Conservation (phyloP, 2,113 vertebrate species). For the Uria lomvia region DNA sequence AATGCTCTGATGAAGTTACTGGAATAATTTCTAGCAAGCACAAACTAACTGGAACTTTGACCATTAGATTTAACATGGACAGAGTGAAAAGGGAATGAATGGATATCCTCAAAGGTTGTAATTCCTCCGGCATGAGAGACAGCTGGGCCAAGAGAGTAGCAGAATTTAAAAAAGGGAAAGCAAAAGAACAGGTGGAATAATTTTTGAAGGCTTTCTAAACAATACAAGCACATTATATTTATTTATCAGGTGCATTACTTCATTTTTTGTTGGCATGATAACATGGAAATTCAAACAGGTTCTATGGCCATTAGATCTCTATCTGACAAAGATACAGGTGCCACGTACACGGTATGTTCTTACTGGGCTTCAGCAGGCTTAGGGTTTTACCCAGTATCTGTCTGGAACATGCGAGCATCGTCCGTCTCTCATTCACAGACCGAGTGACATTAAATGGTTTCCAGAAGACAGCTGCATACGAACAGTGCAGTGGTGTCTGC, state of each 20-base stretch:
- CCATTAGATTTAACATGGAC: neutral
- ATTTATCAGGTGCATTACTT: neutral
- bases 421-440: neutral
- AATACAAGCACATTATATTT: neutral
- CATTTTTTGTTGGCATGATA: neutral
- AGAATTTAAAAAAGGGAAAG: neutral
- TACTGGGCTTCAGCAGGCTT: neutral
- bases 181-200: neutral
- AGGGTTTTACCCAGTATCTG: neutral
- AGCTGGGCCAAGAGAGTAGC: neutral
- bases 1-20: neutral
- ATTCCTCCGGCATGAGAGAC: neutral
- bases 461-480: neutral
- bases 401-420: neutral
- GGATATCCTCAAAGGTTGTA: neutral
- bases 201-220: neutral
- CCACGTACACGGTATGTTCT: neutral
- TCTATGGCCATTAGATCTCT: neutral
- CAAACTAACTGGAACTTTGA: neutral
- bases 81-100: neutral
- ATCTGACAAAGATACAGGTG: neutral
- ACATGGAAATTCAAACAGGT: neutral
- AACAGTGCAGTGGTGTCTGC: neutral
- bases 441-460: too few species aligned
- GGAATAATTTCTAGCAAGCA: neutral